A percentile compares a stretch with the other conserved stretches of the same genome.
These are phyloP conservation scores for Fistularia tabacaria DNA, from an alignment of 2,797 vertebrate genomes.

Conservation along the genomic window DNA sequence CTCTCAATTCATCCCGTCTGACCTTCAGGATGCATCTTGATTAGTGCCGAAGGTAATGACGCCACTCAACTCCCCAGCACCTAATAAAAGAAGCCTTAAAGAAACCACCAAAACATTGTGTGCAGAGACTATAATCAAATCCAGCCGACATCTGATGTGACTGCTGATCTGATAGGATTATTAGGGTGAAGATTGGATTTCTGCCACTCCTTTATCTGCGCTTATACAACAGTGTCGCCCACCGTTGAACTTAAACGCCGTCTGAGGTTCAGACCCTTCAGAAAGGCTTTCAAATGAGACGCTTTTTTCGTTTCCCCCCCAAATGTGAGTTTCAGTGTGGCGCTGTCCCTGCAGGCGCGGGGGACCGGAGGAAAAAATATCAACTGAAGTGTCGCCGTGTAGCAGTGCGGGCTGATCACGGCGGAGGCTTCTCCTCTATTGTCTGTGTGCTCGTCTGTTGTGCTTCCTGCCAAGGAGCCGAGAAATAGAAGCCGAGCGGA, in stretches of 20 bases:
- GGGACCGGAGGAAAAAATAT: conserved; percentile 12
- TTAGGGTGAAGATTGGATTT: conserved; percentile 1
- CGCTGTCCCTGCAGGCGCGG: conserved; percentile 30
- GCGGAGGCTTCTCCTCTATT: conserved; percentile 50
- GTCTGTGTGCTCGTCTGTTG: conserved; percentile 54
- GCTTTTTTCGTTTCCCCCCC: no score
- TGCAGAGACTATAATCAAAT: conserved; percentile 52
- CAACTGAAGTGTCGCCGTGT: conserved; percentile 19
- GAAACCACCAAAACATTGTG: conserved; percentile 21
- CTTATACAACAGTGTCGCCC: no score
- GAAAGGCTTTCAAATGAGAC: no score
- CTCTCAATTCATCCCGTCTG: conserved; percentile 72
- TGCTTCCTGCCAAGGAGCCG: conserved; percentile 47
- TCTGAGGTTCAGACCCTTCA: no score
- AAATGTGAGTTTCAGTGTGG: not conserved
- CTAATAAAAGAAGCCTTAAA: not conserved
- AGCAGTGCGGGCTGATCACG: conserved; percentile 46
- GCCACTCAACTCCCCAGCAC: conserved; percentile 24
- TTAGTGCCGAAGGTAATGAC: conserved; percentile 65
- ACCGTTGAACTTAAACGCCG: no score
- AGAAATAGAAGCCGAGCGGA: conserved; percentile 50
- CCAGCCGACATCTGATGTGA: conserved; percentile 40
- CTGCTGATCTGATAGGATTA: conserved; percentile 44
- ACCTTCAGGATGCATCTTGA: conserved; percentile 76
- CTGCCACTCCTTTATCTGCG: no score